Evolutionary conservation across 2,113 vertebrate species (phyloP).

Genomic region (Phaethon lepturus): DNA sequence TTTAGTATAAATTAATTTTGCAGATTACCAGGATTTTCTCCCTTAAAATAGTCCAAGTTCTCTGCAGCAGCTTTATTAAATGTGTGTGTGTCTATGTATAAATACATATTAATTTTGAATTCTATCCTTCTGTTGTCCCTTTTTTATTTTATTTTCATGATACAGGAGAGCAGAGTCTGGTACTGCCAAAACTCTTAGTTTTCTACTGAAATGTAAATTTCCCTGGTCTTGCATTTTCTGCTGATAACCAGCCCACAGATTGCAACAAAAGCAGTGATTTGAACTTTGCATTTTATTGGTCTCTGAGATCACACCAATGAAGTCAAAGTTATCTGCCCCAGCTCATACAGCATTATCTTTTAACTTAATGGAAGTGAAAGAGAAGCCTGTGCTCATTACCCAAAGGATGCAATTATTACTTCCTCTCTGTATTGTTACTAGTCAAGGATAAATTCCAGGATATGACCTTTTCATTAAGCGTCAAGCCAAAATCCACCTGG

Average conservation of each 20-base stretch:
- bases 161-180: background rate
- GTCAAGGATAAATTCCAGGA: slow-evolving; percentile 21
- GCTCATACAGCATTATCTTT: background rate
- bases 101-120: background rate
- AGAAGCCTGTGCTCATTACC: background rate
- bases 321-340: background rate
- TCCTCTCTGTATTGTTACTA: background rate
- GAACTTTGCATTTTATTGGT: background rate
- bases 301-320: background rate
- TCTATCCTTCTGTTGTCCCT: background rate
- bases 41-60: background rate
- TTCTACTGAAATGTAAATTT: background rate
- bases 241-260: background rate
- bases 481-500: slow-evolving; percentile 27
- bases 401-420: slow-evolving; percentile 36
- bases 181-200: background rate
- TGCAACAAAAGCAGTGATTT: background rate
- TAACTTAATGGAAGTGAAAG: slow-evolving; percentile 7
- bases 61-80: background rate
- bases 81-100: background rate
- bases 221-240: background rate
- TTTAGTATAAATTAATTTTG: background rate
- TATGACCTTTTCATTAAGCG: background rate
- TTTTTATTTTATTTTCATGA: background rate
- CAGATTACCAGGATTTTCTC: background rate